Percentiles rank a stretch among this genome's conserved stretches.
Evolutionary conservation across 2,113 vertebrate genomes (phyloP).

Genomic region (Pogonocichla stellata): DNA sequence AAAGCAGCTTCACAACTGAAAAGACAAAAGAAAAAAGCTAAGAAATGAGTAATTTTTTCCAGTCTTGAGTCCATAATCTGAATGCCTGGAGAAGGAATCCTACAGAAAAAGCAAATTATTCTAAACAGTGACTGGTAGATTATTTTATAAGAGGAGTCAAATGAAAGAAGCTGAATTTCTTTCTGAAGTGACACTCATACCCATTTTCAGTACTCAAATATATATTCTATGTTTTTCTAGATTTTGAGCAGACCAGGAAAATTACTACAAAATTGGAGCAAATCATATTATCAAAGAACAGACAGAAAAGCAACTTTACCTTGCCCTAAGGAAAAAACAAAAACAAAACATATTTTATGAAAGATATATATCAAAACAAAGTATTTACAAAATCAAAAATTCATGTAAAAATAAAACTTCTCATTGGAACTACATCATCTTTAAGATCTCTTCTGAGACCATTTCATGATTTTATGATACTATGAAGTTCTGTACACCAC

Average conservation of each 20-base stretch:
- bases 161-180: background rate
- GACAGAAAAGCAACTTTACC: background rate
- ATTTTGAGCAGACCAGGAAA: background rate
- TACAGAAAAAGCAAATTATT: background rate
- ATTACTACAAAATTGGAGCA: background rate
- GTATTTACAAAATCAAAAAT: background rate
- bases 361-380: background rate
- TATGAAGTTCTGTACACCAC: background rate
- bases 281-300: background rate
- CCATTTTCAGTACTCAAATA: background rate
- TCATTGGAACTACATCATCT: background rate
- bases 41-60: background rate
- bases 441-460: background rate
- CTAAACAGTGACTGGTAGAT: background rate
- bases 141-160: background rate
- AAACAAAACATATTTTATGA: background rate
- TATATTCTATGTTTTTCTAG: background rate
- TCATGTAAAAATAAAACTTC: background rate
- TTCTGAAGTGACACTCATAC: background rate
- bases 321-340: background rate
- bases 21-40: background rate
- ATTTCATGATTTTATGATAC: background rate
- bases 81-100: background rate
- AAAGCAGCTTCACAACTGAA: background rate
- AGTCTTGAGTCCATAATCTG: rapidly evolving